These are phyloP conservation scores for Hemicrepidius hirtus DNA, from an alignment of 2,888 invertebrate species.

Conservation along the genomic window DNA sequence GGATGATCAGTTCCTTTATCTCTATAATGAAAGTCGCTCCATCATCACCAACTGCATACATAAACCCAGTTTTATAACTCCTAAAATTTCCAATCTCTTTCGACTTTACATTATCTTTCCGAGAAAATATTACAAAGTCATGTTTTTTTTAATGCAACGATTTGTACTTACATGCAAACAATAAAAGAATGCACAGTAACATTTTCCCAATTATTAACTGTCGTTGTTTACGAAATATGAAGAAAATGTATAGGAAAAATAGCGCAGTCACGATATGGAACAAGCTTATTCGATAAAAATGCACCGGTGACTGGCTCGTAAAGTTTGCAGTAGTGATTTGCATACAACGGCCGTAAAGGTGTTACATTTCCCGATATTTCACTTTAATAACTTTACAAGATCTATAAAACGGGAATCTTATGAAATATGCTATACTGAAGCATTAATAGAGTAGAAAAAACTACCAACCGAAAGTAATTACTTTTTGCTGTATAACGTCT, in stretches of 20 bases:
- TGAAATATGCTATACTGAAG: neutral
- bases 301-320: neutral
- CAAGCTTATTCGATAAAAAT: slow-evolving; percentile 7
- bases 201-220: neutral
- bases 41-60: slow-evolving; percentile 43
- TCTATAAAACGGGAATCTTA: slow-evolving; percentile 26
- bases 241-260: neutral
- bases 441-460: slow-evolving; percentile 8
- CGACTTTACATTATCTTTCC: slow-evolving; percentile 35
- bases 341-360: slow-evolving; percentile 26
- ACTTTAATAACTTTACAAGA: slow-evolving; percentile 28
- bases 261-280: neutral
- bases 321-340: slow-evolving; percentile 16
- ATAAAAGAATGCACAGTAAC: neutral
- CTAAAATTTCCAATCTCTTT: slow-evolving; percentile 43
- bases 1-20: slow-evolving; percentile 38
- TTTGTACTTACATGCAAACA: slow-evolving; percentile 16
- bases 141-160: slow-evolving; percentile 5
- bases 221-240: neutral
- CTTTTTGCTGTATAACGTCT: neutral
- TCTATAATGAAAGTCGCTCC: slow-evolving; percentile 42
- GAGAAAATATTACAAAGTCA: slow-evolving; percentile 20
- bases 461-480: neutral
- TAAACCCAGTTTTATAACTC: slow-evolving; percentile 42
- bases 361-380: slow-evolving; percentile 31